Conservation (phyloP, 2,888 invertebrate genomes). For the Monoplex corrugatus region DNA sequence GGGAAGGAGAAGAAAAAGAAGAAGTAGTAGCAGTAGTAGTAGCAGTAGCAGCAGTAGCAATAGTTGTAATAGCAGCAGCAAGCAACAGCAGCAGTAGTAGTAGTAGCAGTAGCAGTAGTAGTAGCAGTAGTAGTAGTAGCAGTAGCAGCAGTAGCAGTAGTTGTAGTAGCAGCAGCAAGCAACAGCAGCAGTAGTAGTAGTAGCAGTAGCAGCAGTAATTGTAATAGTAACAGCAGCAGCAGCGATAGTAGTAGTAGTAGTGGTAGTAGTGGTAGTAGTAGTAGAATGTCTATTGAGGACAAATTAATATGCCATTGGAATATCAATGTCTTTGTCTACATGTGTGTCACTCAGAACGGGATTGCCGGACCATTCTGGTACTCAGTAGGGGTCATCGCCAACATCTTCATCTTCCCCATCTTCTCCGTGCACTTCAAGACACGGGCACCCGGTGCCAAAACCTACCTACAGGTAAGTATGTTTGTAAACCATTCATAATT, state of each 20-base stretch:
- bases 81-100: neutral
- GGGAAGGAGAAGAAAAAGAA: neutral
- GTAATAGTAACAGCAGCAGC: neutral
- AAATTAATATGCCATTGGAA: neutral
- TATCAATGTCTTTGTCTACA: neutral
- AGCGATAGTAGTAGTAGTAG: neutral
- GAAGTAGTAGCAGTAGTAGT: neutral
- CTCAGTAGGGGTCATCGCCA: conserved; percentile 77
- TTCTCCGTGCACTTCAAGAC: conserved; percentile 78
- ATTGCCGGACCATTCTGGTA: conserved; percentile 80
- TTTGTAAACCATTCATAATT: no score
- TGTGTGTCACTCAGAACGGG: conserved; percentile 69
- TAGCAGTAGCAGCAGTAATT: neutral
- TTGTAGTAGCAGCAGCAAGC: neutral
- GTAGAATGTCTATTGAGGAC: no score
- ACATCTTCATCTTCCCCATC: conserved; percentile 78
- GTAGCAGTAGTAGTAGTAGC: neutral
- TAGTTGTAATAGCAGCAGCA: neutral
- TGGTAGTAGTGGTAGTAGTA: neutral
- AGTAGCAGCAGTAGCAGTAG: neutral
- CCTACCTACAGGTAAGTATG: conserved; percentile 73
- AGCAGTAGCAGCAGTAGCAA: neutral
- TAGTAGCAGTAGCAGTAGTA: neutral
- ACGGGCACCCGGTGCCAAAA: conserved; percentile 77
- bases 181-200: neutral